These are phyloP conservation scores for Neofelis nebulosa DNA, from an alignment of 2,113 vertebrate genomes.

Conservation along the genomic window DNA sequence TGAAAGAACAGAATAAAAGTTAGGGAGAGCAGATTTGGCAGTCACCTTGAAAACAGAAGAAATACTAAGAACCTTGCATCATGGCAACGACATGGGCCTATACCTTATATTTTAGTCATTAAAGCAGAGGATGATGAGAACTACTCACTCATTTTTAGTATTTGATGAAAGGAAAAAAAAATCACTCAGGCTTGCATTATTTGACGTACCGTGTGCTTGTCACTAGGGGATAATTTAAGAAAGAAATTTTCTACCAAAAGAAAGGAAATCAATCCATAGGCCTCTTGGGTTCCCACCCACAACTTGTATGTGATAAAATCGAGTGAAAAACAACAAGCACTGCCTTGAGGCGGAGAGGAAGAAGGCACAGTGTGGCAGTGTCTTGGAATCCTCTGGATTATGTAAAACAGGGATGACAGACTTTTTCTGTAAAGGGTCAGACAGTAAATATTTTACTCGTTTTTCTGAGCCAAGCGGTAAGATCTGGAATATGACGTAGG, in stretches of 20 bases:
- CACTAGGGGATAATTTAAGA: background rate
- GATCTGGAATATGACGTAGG: background rate
- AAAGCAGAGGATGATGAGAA: background rate
- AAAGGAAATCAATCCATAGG: background rate
- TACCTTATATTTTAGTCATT: background rate
- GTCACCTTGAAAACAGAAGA: background rate
- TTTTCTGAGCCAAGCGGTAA: background rate
- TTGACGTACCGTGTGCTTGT: background rate
- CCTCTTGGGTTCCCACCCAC: background rate
- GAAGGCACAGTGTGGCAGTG: background rate
- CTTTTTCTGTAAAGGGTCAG: background rate
- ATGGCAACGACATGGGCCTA: background rate
- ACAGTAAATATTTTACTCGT: background rate
- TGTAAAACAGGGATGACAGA: background rate
- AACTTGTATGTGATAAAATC: background rate
- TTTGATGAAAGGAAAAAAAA: background rate
- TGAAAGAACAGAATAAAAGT: background rate
- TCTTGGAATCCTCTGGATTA: background rate
- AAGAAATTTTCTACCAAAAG: slow-evolving; percentile 4
- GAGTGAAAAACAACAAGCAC: background rate
- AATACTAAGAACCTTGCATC: background rate
- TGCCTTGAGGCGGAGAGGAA: background rate
- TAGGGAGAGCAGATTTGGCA: background rate
- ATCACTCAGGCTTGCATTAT: background rate
- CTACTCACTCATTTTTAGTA: background rate